phyloP scores from a whole-genome alignment of 2,888 invertebrate species.

The Tinea semifulvella region DNA sequence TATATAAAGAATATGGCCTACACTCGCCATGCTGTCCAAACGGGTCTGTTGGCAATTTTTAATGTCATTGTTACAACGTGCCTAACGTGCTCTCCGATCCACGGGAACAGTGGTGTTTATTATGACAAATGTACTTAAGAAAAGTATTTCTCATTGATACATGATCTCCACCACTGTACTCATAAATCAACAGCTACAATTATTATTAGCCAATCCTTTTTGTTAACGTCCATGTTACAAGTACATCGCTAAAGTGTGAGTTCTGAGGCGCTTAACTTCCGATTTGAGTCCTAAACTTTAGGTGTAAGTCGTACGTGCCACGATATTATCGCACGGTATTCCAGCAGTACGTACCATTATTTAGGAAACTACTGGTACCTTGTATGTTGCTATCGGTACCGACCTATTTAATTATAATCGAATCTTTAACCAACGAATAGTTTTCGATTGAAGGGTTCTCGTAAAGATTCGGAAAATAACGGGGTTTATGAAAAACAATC shows the following conservation, averaged over 20 bases:
- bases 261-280: constrained; percentile 26
- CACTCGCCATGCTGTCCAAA: no score
- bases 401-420: neutral
- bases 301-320: constrained; percentile 27
- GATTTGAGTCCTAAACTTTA: constrained; percentile 32
- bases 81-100: no score
- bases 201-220: no score
- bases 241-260: constrained; percentile 4
- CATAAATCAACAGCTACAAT: no score
- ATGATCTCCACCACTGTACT: no score
- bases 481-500: constrained; percentile 3
- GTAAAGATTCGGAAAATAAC: neutral
- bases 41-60: no score
- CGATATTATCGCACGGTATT: constrained; percentile 5
- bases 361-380: constrained; percentile 4
- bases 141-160: no score
- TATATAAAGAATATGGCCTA: no score
- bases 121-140: no score
- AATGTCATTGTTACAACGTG: no score
- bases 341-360: neutral
- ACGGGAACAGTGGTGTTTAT: no score
- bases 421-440: neutral
- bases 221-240: no score
- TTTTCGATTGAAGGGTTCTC: neutral
- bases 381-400: constrained; percentile 1